Base-by-base conservation (phyloP, 2,888 invertebrate species). In the Eumerus sabulonum region DNA sequence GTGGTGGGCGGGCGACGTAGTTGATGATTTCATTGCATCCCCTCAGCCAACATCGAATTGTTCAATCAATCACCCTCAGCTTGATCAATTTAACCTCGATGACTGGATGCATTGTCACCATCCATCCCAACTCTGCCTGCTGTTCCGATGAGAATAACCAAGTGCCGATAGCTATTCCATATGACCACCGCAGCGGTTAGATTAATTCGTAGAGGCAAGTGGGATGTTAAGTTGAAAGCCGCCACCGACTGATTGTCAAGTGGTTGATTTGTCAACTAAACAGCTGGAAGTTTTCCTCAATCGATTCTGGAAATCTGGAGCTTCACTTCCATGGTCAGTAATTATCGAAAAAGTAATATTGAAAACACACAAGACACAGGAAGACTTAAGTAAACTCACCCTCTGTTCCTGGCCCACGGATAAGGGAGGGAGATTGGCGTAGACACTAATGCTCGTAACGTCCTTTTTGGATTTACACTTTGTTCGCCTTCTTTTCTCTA, bases 281-380 rank as follows among this genome's bases (percentile, higher is more conserved):
- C 79, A 79, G 79, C 79, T 79, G 79, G 79, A 79, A 68, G 54
- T 70, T 79, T n/a, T 70, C 79, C 63, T 74, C 50, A 74, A 73
- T 74, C 74, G 74, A 79, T 70, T 74, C 51, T 70, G 60, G 64
- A 70, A 70, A 59, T 60, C 59, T 48, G 48, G 27, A 60, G 47
- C 59, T 59, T 27, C 27, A 2, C 38, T 71, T 71, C 64, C 54
- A 70, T 57, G 63, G n/a, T 2, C 19, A 42, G 19, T 36, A 18
- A 19, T 18, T 35, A 27, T 48, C 51, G 45, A 50, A 59, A 53
- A 38, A 44, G n/a, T 14, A 18, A 13, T n/a, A n/a, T n/a, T n/a
- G n/a, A 27, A 59, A 27, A 18, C 47, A 53, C 12, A 56, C 56
- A 70, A 47, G 9, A 27, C 13, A 50, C 19, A 18, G 14, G 16